Base-by-base conservation (phyloP, 2,888 invertebrate genomes). In the Tachina fera region DNA sequence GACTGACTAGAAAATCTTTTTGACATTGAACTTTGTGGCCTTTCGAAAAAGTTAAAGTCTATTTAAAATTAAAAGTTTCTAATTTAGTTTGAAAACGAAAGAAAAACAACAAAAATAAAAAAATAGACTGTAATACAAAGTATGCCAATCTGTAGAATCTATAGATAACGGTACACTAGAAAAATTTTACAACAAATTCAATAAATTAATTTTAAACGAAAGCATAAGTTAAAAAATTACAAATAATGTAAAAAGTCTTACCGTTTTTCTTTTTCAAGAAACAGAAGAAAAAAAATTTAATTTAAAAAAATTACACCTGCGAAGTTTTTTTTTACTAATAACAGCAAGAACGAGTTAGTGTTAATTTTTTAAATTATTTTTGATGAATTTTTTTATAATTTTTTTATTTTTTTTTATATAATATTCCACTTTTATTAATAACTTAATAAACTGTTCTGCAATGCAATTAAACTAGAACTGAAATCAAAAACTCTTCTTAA, bases 401-500 rank as follows among this genome's bases (percentile, higher is more conserved):
- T 19, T 53, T 65, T 65, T 63, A 13, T 43, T 53, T 43, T 19
- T 53, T 65, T 65, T 63, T 13, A 22, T 53, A n/a, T 13, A 71
- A 49, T 1, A 49, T 3, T 63, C 60, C 68, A 63, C 22, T 16
- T 77, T 74, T 41, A 22, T 19, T 22, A 70, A 31, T 31, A 49
- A 45, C n/a, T 49, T 19, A 65, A 71, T 19, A 65, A 71, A 83
- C 83, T 53, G 83, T 68, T 31, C 14, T 39, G 75, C 75, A 71
- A 60, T 43, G 71, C 78, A 71, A 65, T 76, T 78, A 83, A 82
- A 22, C 53, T 75, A 71, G 60, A 78, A 86, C 82, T 86, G 63
- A 86, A 43, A 16, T 60, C 9, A 43, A 47, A 49, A n/a, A 14
- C 43, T 75, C 16, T 22, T 58, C 19, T 60, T 60, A 53, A 76